Evolutionary conservation across 2,113 vertebrate species (phyloP).

Genomic region (Papio anubis): DNA sequence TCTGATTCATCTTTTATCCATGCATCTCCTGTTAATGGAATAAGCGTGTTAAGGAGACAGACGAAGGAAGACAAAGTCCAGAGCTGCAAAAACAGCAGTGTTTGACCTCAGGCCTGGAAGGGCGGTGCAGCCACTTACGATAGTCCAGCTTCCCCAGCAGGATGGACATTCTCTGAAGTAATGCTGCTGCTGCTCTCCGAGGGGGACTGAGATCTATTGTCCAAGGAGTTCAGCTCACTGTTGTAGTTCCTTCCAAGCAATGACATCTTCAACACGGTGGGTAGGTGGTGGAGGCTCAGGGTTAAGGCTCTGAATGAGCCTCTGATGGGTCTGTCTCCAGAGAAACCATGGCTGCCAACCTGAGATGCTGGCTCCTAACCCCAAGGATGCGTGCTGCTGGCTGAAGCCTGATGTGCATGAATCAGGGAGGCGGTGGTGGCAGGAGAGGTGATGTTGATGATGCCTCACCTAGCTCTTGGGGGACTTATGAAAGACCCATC

Average conservation of each 20-base stretch:
- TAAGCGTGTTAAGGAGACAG: not conserved
- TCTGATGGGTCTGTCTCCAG: not conserved
- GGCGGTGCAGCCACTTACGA: constrained; percentile 21
- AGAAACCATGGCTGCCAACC: not conserved
- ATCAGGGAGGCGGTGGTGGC: not conserved
- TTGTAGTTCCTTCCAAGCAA: not conserved
- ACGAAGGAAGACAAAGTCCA: not conserved
- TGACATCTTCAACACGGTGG: not conserved
- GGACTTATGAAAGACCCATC: not conserved
- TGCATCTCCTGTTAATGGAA: not conserved
- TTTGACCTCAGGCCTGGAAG: not conserved
- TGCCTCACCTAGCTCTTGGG: not conserved
- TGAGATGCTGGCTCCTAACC: not conserved
- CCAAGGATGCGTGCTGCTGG: not conserved
- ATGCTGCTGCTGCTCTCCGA: not conserved
- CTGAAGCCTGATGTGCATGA: not conserved
- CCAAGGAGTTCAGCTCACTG: not conserved
- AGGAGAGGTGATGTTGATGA: not conserved
- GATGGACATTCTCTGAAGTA: not conserved
- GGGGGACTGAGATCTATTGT: fast-evolving
- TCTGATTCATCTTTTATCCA: not conserved
- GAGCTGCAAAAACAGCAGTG: not conserved
- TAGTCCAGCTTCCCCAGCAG: not conserved
- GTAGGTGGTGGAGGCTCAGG: not conserved
- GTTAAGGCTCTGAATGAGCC: not conserved